These are phyloP conservation scores for Ladona fulva DNA, from an alignment of 1,140 invertebrate genomes.

Conservation along the genomic window DNA sequence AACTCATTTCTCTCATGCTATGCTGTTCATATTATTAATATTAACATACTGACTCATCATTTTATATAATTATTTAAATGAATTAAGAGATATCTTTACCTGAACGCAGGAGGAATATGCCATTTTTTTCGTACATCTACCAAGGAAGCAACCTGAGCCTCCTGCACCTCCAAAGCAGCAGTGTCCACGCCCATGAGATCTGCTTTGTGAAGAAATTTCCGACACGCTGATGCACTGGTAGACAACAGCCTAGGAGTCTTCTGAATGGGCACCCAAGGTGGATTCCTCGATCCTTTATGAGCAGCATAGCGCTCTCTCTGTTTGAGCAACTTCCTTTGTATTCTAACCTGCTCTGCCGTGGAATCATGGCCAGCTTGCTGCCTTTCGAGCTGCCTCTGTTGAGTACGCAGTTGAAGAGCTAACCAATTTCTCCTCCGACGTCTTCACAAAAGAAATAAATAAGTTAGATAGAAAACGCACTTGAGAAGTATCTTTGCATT, in stretches of 20 bases:
- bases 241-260: slow-evolving; percentile 86
- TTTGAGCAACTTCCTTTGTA: slow-evolving; percentile 66
- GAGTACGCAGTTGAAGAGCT: slow-evolving; percentile 72
- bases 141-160: slow-evolving; percentile 65
- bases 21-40: too few relatives aligned
- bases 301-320: slow-evolving; percentile 64
- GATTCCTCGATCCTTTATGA: slow-evolving; percentile 61
- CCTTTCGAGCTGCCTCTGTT: slow-evolving; percentile 50
- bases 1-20: too few relatives aligned
- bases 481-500: not conserved
- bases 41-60: too few relatives aligned
- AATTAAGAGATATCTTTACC: slow-evolving; percentile 27
- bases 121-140: slow-evolving; percentile 84
- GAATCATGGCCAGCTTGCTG: slow-evolving; percentile 33
- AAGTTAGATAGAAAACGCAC: not conserved
- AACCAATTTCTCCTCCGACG: slow-evolving; percentile 77
- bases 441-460: slow-evolving; percentile 25
- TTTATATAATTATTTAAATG: too few relatives aligned
- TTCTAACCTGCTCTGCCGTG: slow-evolving; percentile 58
- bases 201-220: slow-evolving; percentile 73
- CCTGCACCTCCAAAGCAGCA: slow-evolving; percentile 64
- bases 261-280: slow-evolving; percentile 87
- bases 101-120: slow-evolving; percentile 81
- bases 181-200: slow-evolving; percentile 83
- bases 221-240: slow-evolving; percentile 81